Evolutionary conservation across 1,140 invertebrate species (phyloP).

Genomic region (Oncopeltus fasciatus): DNA sequence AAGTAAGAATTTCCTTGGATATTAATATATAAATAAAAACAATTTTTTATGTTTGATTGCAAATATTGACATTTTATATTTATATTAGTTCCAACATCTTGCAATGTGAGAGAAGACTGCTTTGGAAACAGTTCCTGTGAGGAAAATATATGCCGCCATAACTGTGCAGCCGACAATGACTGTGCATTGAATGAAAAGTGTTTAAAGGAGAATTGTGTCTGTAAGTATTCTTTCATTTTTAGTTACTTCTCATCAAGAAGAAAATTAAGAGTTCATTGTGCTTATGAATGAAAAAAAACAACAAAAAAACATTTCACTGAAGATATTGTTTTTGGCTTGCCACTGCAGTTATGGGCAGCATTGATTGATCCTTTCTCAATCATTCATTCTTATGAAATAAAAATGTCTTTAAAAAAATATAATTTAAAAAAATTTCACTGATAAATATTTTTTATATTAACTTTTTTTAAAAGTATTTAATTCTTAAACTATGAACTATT

Average conservation of each 20-base stretch:
- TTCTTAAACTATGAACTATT: too few species aligned
- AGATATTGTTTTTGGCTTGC: background rate
- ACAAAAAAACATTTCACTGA: background rate
- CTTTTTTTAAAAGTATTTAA: too few species aligned
- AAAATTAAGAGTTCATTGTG: background rate
- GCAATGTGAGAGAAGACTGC: constrained; percentile 53
- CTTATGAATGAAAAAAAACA: background rate
- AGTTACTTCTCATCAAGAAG: background rate
- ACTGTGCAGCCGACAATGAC: constrained; percentile 58
- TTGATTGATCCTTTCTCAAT: too few species aligned
- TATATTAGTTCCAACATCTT: constrained; percentile 57
- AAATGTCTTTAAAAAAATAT: too few species aligned
- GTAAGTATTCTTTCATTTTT: constrained; percentile 36
- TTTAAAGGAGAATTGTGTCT: constrained; percentile 57
- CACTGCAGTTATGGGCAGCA: too few species aligned
- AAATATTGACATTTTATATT: too few species aligned
- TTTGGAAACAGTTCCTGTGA: constrained; percentile 49
- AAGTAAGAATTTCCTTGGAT: constrained; percentile 38
- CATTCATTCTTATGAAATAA: too few species aligned
- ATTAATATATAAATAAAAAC: background rate
- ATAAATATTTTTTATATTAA: too few species aligned
- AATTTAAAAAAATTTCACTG: too few species aligned
- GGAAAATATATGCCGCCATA: constrained; percentile 60
- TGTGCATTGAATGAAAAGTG: constrained; percentile 88
- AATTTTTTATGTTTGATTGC: background rate